phyloP scores from a whole-genome alignment of 2,113 vertebrate species.

The Pan paniscus region DNA sequence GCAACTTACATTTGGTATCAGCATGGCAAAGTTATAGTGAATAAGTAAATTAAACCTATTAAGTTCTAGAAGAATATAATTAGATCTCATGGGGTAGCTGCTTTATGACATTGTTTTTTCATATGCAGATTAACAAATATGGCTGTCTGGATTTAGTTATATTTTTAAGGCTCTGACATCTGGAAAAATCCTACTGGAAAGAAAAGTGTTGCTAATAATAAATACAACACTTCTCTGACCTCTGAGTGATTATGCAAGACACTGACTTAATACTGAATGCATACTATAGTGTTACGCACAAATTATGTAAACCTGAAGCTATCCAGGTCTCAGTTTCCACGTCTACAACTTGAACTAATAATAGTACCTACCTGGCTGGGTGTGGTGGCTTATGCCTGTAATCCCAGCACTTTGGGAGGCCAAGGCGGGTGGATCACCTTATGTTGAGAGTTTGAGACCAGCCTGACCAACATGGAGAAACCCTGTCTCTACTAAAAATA shows the following conservation, averaged over 20 bases:
- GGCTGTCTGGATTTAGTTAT: neutral
- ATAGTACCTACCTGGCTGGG: neutral
- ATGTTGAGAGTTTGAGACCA: too few relatives aligned
- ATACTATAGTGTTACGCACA: neutral
- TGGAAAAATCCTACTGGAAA: neutral
- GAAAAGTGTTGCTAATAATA: neutral
- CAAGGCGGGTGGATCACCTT: too few relatives aligned
- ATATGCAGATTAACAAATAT: neutral
- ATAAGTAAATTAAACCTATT: conserved; percentile 19
- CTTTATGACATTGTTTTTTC: neutral
- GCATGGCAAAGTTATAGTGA: neutral
- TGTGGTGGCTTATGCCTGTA: too few relatives aligned
- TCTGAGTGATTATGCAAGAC: neutral
- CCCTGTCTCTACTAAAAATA: too few relatives aligned
- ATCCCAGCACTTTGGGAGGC: too few relatives aligned
- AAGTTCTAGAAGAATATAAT: conserved; percentile 37
- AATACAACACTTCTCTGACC: neutral
- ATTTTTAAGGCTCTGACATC: conserved; percentile 24
- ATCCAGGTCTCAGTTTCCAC: neutral
- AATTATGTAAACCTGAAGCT: neutral
- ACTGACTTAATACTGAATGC: neutral
- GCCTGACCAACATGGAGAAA: too few relatives aligned
- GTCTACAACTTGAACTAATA: neutral
- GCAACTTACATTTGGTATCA: neutral
- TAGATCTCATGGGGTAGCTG: neutral